Conservation (phyloP, 2,797 vertebrate genomes). For the Columba guinea region DNA sequence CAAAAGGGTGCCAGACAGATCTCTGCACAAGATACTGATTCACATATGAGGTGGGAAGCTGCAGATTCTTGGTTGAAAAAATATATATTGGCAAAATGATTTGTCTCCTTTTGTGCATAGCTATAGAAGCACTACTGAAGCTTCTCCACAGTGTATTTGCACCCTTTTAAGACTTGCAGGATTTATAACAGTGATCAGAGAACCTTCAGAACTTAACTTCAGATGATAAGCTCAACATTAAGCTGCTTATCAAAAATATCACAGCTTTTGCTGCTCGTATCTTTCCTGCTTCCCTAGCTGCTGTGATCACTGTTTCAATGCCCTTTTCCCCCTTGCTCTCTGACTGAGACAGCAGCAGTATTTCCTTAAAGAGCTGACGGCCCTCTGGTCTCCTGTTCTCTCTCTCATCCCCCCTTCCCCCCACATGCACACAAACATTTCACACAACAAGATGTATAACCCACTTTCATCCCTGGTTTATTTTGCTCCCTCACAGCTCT, state of each 20-base stretch:
- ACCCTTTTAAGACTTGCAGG: background rate
- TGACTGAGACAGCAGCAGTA: background rate
- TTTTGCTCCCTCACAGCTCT: background rate
- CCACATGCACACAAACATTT: background rate
- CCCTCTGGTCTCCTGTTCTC: background rate
- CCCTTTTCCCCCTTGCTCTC: background rate
- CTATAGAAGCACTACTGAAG: background rate
- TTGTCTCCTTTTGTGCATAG: background rate
- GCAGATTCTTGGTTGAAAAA: background rate
- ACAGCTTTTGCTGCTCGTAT: background rate
- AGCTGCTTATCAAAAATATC: background rate
- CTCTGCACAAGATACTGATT: background rate
- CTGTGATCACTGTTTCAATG: background rate
- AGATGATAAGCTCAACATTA: background rate
- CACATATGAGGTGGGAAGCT: background rate
- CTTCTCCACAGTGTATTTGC: background rate
- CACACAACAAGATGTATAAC: background rate
- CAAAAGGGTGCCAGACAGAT: background rate
- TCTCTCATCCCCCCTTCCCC: background rate
- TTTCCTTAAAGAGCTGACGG: background rate
- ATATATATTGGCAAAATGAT: background rate
- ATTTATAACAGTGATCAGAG: background rate
- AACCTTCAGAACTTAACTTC: background rate
- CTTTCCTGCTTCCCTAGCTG: background rate
- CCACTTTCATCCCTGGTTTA: background rate